phyloP scores from a whole-genome alignment of 2,113 vertebrate genomes.

The Cricetomys ansorgei region DNA sequence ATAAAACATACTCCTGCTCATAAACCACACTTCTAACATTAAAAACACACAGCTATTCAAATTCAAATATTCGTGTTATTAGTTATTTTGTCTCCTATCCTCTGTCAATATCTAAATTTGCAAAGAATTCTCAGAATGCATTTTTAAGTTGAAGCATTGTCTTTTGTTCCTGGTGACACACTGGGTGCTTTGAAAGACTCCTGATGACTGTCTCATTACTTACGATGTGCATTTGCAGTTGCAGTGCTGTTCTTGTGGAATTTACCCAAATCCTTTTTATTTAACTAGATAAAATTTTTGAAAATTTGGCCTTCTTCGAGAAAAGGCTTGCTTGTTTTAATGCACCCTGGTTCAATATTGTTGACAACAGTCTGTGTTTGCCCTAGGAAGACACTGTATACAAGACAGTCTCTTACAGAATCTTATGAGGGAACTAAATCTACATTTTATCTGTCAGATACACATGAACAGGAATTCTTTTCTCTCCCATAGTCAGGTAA shows the following conservation, averaged over 20 bases:
- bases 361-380: constrained; percentile 48
- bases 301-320: neutral
- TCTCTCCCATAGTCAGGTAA: neutral
- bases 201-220: neutral
- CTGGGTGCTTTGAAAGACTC: neutral
- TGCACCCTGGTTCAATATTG: constrained; percentile 14
- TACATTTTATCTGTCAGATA: neutral
- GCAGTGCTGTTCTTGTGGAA: neutral
- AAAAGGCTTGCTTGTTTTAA: neutral
- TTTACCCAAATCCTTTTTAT: neutral
- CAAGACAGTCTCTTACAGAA: neutral
- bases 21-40: neutral
- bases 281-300: neutral
- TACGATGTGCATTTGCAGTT: neutral
- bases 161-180: neutral
- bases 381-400: neutral
- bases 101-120: neutral
- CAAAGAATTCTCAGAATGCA: neutral
- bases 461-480: constrained; percentile 5
- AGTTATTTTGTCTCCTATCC: neutral
- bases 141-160: neutral
- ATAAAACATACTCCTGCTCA: neutral
- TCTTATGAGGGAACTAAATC: neutral
- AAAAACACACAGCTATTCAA: neutral
- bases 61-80: neutral